Evolutionary conservation across 30 jellyfish, hydroid and myxozoan genomes (phyloP).

Genomic region (Pelagia noctiluca): DNA sequence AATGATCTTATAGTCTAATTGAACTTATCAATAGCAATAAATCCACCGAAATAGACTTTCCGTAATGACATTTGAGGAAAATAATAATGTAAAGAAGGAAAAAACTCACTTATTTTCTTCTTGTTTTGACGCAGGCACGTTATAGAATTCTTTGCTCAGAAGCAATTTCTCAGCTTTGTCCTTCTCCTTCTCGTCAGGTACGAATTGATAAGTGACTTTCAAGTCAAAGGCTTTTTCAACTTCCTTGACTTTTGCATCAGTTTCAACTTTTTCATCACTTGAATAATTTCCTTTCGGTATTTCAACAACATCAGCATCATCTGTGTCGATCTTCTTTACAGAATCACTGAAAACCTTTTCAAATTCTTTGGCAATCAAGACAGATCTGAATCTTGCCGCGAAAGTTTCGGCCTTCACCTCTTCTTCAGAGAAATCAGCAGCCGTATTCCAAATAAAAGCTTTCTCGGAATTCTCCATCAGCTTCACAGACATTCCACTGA

Average conservation of each 20-base stretch:
- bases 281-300: background rate
- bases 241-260: background rate
- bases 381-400: conserved; percentile 74
- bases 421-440: conserved; percentile 82
- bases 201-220: conserved; percentile 47
- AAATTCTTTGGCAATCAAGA: conserved; percentile 51
- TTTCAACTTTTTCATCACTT: background rate
- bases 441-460: conserved; percentile 80
- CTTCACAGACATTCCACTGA: conserved; percentile 61
- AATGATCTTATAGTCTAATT: too few relatives aligned
- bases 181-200: conserved; percentile 31
- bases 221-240: conserved; percentile 36
- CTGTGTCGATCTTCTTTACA: conserved; percentile 1
- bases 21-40: too few relatives aligned
- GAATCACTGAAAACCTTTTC: conserved; percentile 31
- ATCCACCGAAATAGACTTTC: too few relatives aligned
- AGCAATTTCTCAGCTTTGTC: conserved; percentile 69
- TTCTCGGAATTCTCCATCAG: conserved; percentile 61
- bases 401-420: conserved; percentile 72
- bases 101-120: too few relatives aligned
- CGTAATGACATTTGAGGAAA: conserved; percentile 4
- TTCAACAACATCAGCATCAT: background rate
- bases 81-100: background rate
- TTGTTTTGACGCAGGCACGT: conserved; percentile 19
- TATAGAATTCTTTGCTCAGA: conserved; percentile 66